These are phyloP conservation scores for Rousettus madagascariensis DNA, from an alignment of 2,797 vertebrate genomes.

Conservation along the genomic window DNA sequence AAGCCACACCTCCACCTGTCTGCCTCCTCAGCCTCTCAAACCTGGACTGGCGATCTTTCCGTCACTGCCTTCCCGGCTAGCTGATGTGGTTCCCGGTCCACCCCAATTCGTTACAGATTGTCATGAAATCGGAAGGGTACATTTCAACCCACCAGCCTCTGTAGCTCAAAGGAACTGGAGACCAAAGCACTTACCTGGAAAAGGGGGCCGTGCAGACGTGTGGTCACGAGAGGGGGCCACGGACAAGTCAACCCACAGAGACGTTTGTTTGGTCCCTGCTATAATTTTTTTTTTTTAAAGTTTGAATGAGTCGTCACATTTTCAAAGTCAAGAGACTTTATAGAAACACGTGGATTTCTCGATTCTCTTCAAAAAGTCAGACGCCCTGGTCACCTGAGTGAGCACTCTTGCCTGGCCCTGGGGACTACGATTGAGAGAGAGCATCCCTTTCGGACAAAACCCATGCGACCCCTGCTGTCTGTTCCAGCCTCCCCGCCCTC, in stretches of 20 bases:
- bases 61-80: background rate
- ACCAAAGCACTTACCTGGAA: background rate
- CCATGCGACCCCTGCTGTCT: fast-evolving
- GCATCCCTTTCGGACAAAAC: background rate
- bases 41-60: background rate
- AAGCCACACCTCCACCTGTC: fast-evolving
- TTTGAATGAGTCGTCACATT: background rate
- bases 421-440: background rate
- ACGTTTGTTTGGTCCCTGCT: background rate
- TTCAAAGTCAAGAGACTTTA: background rate
- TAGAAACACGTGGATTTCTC: background rate
- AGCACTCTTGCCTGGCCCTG: fast-evolving
- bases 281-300: background rate
- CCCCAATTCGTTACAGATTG: background rate
- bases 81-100: background rate
- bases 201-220: fast-evolving
- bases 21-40: fast-evolving
- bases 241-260: background rate
- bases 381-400: background rate
- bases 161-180: background rate
- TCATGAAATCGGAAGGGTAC: background rate
- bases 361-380: background rate
- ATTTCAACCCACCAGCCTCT: fast-evolving
- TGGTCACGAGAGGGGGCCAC: fast-evolving
- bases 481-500: fast-evolving